A percentile compares a stretch with the other conserved stretches of the same genome.
phyloP scores from a whole-genome alignment of 2,888 invertebrate genomes.

The Papilio protenor region DNA sequence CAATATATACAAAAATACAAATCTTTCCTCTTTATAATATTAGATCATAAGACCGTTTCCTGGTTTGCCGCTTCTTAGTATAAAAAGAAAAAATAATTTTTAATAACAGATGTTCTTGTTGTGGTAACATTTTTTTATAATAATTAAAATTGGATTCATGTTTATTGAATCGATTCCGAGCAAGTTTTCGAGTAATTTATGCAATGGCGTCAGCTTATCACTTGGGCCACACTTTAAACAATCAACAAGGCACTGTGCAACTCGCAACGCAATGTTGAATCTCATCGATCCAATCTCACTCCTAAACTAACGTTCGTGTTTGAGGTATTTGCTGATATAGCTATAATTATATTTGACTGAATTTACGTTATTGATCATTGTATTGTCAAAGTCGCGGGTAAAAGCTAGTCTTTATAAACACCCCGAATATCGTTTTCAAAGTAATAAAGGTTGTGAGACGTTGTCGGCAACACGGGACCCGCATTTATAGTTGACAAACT shows the following conservation, averaged over 20 bases:
- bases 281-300: constrained; percentile 28
- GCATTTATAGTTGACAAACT: constrained; percentile 24
- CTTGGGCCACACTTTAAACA: constrained; percentile 19
- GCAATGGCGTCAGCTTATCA: constrained; percentile 3
- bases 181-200: background rate
- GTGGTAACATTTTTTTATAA: no score
- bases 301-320: constrained; percentile 4
- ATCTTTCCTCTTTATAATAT: no score
- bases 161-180: background rate
- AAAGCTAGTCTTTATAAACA: background rate
- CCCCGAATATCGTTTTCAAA: background rate
- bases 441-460: constrained; percentile 29
- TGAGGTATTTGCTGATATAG: constrained; percentile 1
- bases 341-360: constrained; percentile 3
- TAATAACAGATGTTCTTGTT: no score
- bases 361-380: background rate
- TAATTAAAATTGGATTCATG: no score
- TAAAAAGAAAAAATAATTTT: no score
- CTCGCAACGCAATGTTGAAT: constrained; percentile 19
- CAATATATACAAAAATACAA: no score
- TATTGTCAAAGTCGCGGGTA: background rate
- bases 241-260: constrained; percentile 29
- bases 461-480: constrained; percentile 41
- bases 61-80: no score
- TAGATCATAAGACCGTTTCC: no score